Conservation (phyloP, 2,888 invertebrate genomes). For the Camptogramma bilineatum region DNA sequence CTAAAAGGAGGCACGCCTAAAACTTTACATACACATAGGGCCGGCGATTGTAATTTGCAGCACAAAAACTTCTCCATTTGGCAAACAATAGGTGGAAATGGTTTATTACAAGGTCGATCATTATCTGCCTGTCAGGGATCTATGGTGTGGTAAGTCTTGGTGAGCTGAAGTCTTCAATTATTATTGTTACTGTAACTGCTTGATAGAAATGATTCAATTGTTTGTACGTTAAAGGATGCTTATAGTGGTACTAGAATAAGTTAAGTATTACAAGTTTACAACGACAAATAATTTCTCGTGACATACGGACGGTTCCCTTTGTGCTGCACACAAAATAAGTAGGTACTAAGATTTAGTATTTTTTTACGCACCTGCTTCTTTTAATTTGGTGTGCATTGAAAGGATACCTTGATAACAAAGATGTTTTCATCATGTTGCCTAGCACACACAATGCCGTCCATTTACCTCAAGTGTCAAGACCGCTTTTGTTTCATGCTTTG, state of each 20-base stretch:
- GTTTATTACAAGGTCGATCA: slow-evolving; percentile 50
- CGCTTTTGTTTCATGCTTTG: too few species aligned
- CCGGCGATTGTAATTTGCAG: slow-evolving; percentile 51
- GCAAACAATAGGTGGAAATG: slow-evolving; percentile 57
- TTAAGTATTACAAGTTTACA: too few species aligned
- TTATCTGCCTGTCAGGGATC: slow-evolving; percentile 33
- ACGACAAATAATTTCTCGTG: too few species aligned
- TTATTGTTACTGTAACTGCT: slow-evolving; percentile 5
- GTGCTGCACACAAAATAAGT: too few species aligned
- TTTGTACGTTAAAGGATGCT: not conserved
- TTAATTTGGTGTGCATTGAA: too few species aligned
- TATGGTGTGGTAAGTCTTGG: slow-evolving; percentile 16
- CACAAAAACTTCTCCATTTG: slow-evolving; percentile 51
- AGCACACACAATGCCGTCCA: too few species aligned
- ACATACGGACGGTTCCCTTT: too few species aligned
- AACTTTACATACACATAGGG: slow-evolving; percentile 39
- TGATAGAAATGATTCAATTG: slow-evolving; percentile 2
- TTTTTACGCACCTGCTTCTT: too few species aligned
- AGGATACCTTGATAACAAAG: too few species aligned
- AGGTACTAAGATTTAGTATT: too few species aligned
- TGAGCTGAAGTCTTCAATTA: slow-evolving; percentile 14
- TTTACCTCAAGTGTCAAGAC: too few species aligned
- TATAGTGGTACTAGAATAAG: not conserved
- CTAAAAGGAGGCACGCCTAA: slow-evolving; percentile 43
- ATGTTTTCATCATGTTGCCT: too few species aligned